These are phyloP conservation scores for Platypus cylindrus DNA, from an alignment of 2,888 invertebrate species.

Conservation along the genomic window DNA sequence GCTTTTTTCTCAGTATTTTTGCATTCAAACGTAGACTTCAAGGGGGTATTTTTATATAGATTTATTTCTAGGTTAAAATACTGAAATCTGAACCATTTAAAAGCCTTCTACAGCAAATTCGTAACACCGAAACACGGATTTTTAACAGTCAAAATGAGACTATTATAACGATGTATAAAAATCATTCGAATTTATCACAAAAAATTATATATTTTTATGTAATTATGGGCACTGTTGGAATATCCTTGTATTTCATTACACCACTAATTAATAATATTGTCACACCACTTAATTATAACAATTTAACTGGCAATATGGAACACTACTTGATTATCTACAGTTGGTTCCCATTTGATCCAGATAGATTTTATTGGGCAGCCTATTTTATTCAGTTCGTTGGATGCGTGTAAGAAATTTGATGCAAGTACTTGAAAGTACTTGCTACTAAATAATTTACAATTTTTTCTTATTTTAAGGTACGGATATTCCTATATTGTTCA, in stretches of 20 bases:
- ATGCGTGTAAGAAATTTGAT: constrained; percentile 9
- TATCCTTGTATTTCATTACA: constrained; percentile 13
- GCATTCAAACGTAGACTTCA: too few relatives aligned
- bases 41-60: too few relatives aligned
- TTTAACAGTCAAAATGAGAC: constrained; percentile 11
- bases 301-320: constrained; percentile 10
- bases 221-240: constrained; percentile 12
- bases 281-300: constrained; percentile 9
- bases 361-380: constrained; percentile 15
- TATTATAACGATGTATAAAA: constrained; percentile 14
- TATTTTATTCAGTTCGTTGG: constrained; percentile 17
- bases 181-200: constrained; percentile 9
- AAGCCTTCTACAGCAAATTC: constrained; percentile 1
- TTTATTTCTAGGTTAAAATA: constrained; percentile 5
- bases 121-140: constrained; percentile 12
- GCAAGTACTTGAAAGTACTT: too few relatives aligned
- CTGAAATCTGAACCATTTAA: not conserved
- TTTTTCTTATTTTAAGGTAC: constrained; percentile 5
- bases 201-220: constrained; percentile 13
- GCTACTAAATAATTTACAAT: not conserved
- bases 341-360: constrained; percentile 18
- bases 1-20: too few relatives aligned
- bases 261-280: constrained; percentile 14
- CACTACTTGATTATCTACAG: constrained; percentile 17
- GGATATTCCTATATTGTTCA: constrained; percentile 12